Conservation (phyloP, 2,888 invertebrate species). For the Cataglyphis albicans region DNA sequence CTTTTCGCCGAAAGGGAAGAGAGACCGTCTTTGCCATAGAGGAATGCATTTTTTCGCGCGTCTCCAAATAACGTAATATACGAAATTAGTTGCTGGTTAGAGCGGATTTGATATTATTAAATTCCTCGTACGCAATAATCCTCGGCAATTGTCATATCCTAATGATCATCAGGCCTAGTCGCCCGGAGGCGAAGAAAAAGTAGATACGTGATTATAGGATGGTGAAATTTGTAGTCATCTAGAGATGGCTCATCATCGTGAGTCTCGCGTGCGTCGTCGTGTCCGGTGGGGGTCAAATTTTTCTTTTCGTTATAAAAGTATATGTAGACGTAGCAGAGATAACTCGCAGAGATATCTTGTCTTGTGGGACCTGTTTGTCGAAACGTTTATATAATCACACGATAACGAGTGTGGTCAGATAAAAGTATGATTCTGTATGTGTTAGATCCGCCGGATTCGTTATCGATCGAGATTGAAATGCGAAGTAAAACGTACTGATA, state of each 20-base stretch:
- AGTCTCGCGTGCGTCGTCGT: constrained; percentile 8
- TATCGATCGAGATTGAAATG: constrained; percentile 3
- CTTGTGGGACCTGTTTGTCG: constrained; percentile 69
- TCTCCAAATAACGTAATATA: constrained; percentile 32
- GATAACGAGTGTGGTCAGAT: constrained; percentile 68
- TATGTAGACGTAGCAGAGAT: constrained; percentile 15
- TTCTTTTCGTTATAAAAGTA: constrained; percentile 36
- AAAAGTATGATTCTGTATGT: constrained; percentile 50
- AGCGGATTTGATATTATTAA: constrained; percentile 67
- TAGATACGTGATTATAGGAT: constrained; percentile 47
- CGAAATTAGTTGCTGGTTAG: constrained; percentile 49
- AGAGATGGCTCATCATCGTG: constrained; percentile 4
- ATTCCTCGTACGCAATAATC: constrained; percentile 54
- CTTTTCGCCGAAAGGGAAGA: constrained; percentile 45
- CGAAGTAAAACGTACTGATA: background rate
- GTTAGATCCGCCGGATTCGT: background rate
- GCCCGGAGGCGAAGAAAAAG: constrained; percentile 48
- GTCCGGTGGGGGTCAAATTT: constrained; percentile 7
- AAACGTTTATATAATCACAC: constrained; percentile 70
- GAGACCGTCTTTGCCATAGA: background rate
- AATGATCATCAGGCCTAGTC: constrained; percentile 56
- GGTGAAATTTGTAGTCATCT: constrained; percentile 3
- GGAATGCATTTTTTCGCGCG: constrained; percentile 38
- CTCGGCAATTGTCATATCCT: constrained; percentile 62
- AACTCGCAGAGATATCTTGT: constrained; percentile 59